phyloP scores from a whole-genome alignment of 2,113 vertebrate genomes.

The Mustelus asterias region DNA sequence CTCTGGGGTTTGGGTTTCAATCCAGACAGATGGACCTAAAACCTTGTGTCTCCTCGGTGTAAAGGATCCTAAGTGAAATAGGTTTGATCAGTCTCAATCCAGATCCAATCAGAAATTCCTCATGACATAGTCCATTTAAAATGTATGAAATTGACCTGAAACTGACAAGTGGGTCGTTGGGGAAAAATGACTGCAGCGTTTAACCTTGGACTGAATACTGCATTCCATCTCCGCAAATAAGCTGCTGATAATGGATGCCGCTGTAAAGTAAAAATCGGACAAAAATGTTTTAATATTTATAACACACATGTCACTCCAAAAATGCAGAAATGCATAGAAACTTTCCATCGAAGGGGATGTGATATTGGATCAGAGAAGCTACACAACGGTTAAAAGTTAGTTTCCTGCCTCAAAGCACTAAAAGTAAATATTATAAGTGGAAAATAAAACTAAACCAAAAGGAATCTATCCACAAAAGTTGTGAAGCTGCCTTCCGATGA shows the following conservation, averaged over 20 bases:
- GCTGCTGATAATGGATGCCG: constrained; percentile 22
- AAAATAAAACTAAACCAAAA: background rate
- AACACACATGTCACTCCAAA: background rate
- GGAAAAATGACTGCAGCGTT: constrained; percentile 24
- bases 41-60: background rate
- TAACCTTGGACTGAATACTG: constrained; percentile 24
- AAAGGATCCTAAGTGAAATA: constrained; percentile 27
- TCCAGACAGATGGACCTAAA: constrained; percentile 7
- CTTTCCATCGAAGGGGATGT: background rate
- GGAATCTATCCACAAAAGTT: background rate
- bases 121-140: constrained; percentile 31
- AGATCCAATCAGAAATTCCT: constrained; percentile 35
- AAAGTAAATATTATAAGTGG: background rate
- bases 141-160: constrained; percentile 38
- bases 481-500: background rate
- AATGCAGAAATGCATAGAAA: background rate
- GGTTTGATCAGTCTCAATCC: constrained; percentile 37
- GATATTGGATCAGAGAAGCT: background rate
- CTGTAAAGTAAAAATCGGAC: background rate
- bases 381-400: background rate
- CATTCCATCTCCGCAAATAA: background rate
- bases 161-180: constrained; percentile 33
- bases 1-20: constrained; percentile 2
- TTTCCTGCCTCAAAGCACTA: background rate
- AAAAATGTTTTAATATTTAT: constrained; percentile 34